Evolutionary conservation across 2,113 vertebrate genomes (phyloP), one percentile per base, ranked within the genome.

Genomic region (Bos indicus): DNA sequence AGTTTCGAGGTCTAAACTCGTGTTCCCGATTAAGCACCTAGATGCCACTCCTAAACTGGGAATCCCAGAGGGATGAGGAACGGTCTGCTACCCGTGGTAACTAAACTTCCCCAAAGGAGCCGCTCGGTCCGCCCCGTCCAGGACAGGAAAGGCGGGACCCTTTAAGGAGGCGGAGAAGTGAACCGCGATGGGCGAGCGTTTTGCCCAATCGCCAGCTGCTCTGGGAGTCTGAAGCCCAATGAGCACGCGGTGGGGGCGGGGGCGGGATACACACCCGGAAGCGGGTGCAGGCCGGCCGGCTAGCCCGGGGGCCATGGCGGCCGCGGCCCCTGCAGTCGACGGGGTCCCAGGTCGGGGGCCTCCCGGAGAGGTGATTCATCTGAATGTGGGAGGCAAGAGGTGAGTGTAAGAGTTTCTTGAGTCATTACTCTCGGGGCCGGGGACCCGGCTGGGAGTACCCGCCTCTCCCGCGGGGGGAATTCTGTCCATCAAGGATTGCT

Each of bases 381-480:
- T 99, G 74, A 99, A 99, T 54, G 99, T 99, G 60, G 99, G 99
- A 77, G 98, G 99, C 54, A 97, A 98, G 83, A 98, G 98, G 99
- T 98, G 94, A 98, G 98, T 94, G 56, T 19, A 40, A 62, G 94
- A 88, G 60, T 57, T 13, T 46, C 33, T 19, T 15, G 90, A 74
- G 43, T 7, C 57, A 25, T 26, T 52, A 62, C 57, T 16, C 62
- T 88, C 5, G 16, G 56, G 64, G 48, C 56, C 52, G 5, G 88
- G 60, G 48, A 77, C 36, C 21, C 1, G 30, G 17, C 46, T 85
- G 90, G 83, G 90, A 74, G 60, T 67, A 43, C 74, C 89, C 83
- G 60, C 90, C 71, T 90, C 57, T 71, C 71, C 48, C 10, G 6
- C 28, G 81, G 78, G 86, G 67, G 88, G n/a, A 83, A 71, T 90